Evolutionary conservation across 2,113 vertebrate species (phyloP).

Genomic region (Aplodontia rufa): DNA sequence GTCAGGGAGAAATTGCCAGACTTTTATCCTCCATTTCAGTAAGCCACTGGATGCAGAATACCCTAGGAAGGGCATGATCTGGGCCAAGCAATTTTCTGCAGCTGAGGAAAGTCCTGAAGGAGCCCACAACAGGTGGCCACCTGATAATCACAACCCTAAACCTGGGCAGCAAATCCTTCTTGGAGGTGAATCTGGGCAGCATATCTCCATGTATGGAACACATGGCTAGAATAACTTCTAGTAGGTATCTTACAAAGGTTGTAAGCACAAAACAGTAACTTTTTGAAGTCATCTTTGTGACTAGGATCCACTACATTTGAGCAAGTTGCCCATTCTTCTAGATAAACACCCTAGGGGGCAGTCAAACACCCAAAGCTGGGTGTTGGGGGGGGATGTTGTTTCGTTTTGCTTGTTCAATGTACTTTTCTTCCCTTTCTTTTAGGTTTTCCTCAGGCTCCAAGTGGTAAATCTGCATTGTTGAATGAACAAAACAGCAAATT

Average conservation of each 20-base stretch:
- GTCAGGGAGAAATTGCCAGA: background rate
- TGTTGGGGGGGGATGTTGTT: background rate
- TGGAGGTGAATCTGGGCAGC: background rate
- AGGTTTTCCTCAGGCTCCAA: background rate
- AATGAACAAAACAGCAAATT: background rate
- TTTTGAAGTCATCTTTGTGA: background rate
- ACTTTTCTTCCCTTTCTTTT: background rate
- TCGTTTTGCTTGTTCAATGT: background rate
- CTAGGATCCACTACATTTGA: background rate
- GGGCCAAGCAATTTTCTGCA: background rate
- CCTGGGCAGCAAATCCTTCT: background rate
- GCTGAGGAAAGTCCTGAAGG: background rate
- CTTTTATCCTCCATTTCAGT: background rate
- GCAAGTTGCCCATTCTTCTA: background rate
- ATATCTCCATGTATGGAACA: background rate
- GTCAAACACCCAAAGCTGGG: background rate
- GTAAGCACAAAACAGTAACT: background rate
- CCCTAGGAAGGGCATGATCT: background rate
- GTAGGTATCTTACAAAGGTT: background rate
- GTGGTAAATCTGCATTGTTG: background rate
- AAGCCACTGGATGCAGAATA: too few species aligned
- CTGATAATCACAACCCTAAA: background rate
- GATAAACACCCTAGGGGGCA: background rate
- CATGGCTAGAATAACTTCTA: background rate
- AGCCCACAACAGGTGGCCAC: too few species aligned